Conservation (phyloP, 2,113 vertebrate genomes). For the Oncorhynchus keta region DNA sequence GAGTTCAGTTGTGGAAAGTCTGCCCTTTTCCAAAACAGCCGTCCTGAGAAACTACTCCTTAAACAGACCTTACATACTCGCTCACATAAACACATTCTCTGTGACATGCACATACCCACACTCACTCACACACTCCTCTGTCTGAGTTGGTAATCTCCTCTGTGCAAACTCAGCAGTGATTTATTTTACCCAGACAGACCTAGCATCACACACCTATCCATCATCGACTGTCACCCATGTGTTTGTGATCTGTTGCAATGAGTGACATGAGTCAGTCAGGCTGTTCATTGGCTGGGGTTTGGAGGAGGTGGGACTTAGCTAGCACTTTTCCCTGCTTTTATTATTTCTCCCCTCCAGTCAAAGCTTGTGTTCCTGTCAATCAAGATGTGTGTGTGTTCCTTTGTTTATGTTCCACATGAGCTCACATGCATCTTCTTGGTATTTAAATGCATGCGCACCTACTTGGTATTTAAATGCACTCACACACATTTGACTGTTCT, state of each 20-base stretch:
- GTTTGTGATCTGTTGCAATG: slow-evolving; percentile 37
- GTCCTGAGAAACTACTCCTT: not conserved
- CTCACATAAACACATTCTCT: not conserved
- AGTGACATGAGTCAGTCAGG: not conserved
- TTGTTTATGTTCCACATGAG: too few species aligned
- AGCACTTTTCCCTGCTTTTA: slow-evolving; percentile 17
- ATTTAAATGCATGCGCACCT: too few species aligned
- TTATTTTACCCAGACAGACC: too few species aligned
- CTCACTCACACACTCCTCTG: not conserved
- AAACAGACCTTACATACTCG: not conserved
- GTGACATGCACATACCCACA: too few species aligned
- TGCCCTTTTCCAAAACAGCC: not conserved
- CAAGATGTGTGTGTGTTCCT: not conserved
- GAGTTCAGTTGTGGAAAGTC: not conserved
- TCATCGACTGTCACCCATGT: slow-evolving; percentile 26
- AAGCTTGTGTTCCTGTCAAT: slow-evolving; percentile 36
- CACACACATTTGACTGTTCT: too few species aligned
- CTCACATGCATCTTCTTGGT: too few species aligned
- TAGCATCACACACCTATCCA: slow-evolving; percentile 10
- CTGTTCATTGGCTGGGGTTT: not conserved
- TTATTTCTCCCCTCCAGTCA: slow-evolving; percentile 38
- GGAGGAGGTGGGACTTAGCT: slow-evolving; percentile 12
- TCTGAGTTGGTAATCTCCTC: too few species aligned
- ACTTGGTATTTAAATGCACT: too few species aligned
- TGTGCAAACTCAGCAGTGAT: too few species aligned